Conservation (phyloP, 2,797 vertebrate species). For the Agapornis canus region DNA sequence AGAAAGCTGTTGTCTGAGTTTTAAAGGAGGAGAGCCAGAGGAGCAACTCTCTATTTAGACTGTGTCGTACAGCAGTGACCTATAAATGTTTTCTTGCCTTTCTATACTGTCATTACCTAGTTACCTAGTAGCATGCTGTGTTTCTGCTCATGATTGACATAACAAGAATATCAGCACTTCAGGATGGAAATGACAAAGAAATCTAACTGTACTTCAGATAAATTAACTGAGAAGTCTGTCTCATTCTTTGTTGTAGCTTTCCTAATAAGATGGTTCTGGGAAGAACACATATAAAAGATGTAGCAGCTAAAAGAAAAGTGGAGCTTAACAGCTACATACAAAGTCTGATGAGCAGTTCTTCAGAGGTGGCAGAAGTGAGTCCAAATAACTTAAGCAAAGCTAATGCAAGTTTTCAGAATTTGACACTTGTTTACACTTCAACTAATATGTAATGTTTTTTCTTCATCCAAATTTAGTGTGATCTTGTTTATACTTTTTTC, state of each 20-base stretch:
- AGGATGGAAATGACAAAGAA: neutral
- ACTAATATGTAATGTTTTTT: slow-evolving; percentile 54
- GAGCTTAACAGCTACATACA: slow-evolving; percentile 96
- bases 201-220: neutral
- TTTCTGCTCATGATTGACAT: neutral
- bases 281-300: slow-evolving; percentile 96
- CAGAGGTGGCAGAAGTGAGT: slow-evolving; percentile 91
- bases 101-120: neutral
- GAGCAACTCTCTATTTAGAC: neutral
- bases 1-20: neutral
- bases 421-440: neutral
- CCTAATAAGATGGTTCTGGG: slow-evolving; percentile 96
- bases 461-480: slow-evolving; percentile 84
- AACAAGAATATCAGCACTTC: neutral
- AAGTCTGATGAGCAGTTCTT: slow-evolving; percentile 90
- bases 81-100: neutral
- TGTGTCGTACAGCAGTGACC: neutral
- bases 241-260: slow-evolving; percentile 80
- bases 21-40: neutral
- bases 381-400: neutral
- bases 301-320: slow-evolving; percentile 94
- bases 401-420: neutral
- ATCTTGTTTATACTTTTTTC: slow-evolving; percentile 98
- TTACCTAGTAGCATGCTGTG: neutral
- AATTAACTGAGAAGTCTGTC: neutral